Conservation (phyloP, 1,140 invertebrate species). For the Eriocheir sinensis region DNA sequence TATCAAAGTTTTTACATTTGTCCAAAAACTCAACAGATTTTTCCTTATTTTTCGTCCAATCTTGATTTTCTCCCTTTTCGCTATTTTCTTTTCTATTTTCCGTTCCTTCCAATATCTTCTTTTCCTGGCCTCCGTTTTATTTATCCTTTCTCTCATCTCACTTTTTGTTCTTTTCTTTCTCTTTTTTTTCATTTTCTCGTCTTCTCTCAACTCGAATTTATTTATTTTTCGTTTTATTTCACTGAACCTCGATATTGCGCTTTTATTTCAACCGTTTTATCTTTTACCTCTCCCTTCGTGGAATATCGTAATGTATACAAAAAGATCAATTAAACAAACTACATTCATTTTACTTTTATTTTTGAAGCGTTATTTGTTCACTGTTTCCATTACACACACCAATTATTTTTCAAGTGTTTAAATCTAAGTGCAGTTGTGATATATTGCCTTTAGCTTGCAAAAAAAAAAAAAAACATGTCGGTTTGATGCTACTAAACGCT, state of each 20-base stretch:
- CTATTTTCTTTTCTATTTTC: neutral
- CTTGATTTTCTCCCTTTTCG: neutral
- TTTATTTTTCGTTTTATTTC: neutral
- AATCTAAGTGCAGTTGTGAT: too few relatives aligned
- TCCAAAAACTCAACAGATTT: neutral
- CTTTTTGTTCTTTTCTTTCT: too few relatives aligned
- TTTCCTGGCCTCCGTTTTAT: neutral
- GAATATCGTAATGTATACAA: too few relatives aligned
- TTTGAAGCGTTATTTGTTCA: too few relatives aligned
- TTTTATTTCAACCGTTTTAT: neutral
- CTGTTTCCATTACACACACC: too few relatives aligned
- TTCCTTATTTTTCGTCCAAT: neutral
- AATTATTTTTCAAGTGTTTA: too few relatives aligned
- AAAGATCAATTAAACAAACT: too few relatives aligned
- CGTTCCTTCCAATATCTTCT: neutral
- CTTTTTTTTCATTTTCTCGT: neutral
- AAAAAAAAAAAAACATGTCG: too few relatives aligned
- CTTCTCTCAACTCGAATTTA: neutral
- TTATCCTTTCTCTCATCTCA: neutral
- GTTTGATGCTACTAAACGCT: too few relatives aligned
- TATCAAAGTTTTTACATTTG: too few relatives aligned
- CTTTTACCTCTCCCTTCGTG: constrained; percentile 5
- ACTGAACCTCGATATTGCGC: neutral
- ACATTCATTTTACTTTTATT: too few relatives aligned
- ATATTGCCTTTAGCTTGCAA: too few relatives aligned